Base-by-base conservation (phyloP, 2,888 invertebrate species). In the Blera fallax region DNA sequence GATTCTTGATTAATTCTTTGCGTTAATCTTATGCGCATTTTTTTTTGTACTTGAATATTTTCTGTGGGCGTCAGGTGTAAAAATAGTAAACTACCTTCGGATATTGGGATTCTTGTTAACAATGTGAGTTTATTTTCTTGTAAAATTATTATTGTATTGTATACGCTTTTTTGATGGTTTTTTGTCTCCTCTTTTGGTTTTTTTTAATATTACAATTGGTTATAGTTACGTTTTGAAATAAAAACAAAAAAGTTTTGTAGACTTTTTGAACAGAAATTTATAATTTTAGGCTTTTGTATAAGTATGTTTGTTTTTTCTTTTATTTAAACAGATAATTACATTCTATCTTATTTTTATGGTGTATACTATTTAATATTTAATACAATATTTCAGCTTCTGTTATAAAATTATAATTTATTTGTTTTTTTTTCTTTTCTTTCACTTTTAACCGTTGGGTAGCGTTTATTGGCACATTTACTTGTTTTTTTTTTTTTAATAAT, bases 401-500 rank as follows among this genome's bases (percentile, higher is more conserved):
- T 77, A 85, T 76, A 81, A 70, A 87, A 83, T 83, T 79, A 76
- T 76, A 84, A 73, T 67, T 76, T 52, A 32, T 40, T 14, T 74
- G 27, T 67, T 48, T 67, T 54, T 64, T 18, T 56, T 40, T 64
- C 34, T 37, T 62, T 54, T 65, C 18, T 65, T 85, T 85, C 76
- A 85, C 70, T 85, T 85, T 77, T 81, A 77, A 81, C 85, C 85
- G 85, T 85, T 85, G 85, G 89, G 89, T 88, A 89, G 90, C 87
- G 88, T 87, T 78, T 90, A 90, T 90, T 90, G 90, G 90, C 90
- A 90, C 90, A 90, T 89, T 87, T 90, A 88, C 82, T 88, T 89
- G 18, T 80, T 82, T 84, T 62, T 62, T 29, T 48, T 64, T 54
- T 69, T 32, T 29, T 64, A 14, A 78, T 78, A 50, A 74, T 62